Percentiles rank a stretch among this genome's conserved stretches.
phyloP scores from a whole-genome alignment of 2,113 vertebrate genomes.

The Glaucidium brasilianum region DNA sequence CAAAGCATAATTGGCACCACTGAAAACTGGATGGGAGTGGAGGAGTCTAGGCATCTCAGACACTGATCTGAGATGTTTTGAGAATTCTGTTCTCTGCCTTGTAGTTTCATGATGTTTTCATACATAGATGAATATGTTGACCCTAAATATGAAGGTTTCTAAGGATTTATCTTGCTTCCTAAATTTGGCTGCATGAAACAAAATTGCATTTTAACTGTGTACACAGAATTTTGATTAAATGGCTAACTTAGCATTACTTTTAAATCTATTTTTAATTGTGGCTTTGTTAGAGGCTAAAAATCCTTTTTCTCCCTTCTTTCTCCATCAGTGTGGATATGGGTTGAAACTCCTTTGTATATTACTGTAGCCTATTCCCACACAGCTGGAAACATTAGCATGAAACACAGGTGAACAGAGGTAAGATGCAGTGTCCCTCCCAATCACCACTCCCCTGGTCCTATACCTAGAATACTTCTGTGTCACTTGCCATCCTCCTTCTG shows the following conservation, averaged over 20 bases:
- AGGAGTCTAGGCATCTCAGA: not conserved
- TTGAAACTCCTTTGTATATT: not conserved
- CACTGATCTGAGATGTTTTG: not conserved
- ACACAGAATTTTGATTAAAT: not conserved
- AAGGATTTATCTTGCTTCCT: not conserved
- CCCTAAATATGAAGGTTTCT: not conserved
- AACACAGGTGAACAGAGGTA: not conserved
- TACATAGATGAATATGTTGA: not conserved
- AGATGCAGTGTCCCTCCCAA: not conserved
- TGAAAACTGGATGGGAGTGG: not conserved
- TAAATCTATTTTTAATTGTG: not conserved
- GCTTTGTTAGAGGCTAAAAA: not conserved
- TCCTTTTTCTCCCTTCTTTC: not conserved
- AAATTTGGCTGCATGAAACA: not conserved
- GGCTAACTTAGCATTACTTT: not conserved
- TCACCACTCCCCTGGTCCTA: not conserved
- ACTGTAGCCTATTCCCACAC: not conserved
- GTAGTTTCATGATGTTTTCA: not conserved
- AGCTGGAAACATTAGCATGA: not conserved
- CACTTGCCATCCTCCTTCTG: not conserved
- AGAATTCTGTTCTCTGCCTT: not conserved
- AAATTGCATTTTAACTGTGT: not conserved
- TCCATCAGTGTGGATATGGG: not conserved
- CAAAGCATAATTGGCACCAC: not conserved
- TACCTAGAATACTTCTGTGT: not conserved